Evolutionary conservation across 1,140 invertebrate genomes (phyloP), one percentile per base, ranked within the genome.

Genomic region (Rhyzopertha dominica): DNA sequence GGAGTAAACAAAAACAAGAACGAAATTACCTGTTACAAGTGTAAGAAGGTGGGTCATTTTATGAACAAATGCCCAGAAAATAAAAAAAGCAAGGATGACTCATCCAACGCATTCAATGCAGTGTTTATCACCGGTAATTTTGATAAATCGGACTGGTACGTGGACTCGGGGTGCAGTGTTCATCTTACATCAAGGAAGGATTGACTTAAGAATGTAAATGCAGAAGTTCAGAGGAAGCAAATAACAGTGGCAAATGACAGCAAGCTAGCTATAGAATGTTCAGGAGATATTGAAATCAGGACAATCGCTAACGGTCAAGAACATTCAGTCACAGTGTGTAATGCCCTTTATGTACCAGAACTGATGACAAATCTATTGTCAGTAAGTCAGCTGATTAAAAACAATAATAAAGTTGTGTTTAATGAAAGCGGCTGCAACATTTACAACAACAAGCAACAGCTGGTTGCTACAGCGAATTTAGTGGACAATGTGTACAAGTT

Each of bases 181-280:
- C 41, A 45, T n/a, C 20, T 32, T 25, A 45, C 42, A 12, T 13
- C 39, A 26, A 26, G 23, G 18, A 16, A 29, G 16, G 32, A 43
- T 37, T 34, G 87, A 84, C 39, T 43, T 8, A 19, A 47, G 73
- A 60, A 45, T 28, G 19, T 51, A 19, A 58, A n/a, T n/a, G n/a
- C n/a, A n/a, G n/a, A n/a, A n/a, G n/a, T n/a, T n/a, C n/a, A n/a
- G n/a, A 9, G 40, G 3, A 13, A 3, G n/a, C 35, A 50, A 22
- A 45, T 50, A 10, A 28, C 26, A 5, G 37, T 50, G 12, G 48
- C 48, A 2, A 19, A 50, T 32, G 35, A 41, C 7, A 19, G 14
- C 2, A 49, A 31, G 30, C 16, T 37, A 9, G 9, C 41, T 7
- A 42, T 49, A 2, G 8, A 30, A 16, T 38, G 18, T 24, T n/a